Base-by-base conservation (phyloP, 2,888 invertebrate species). In the Cantharis flavilabris region DNA sequence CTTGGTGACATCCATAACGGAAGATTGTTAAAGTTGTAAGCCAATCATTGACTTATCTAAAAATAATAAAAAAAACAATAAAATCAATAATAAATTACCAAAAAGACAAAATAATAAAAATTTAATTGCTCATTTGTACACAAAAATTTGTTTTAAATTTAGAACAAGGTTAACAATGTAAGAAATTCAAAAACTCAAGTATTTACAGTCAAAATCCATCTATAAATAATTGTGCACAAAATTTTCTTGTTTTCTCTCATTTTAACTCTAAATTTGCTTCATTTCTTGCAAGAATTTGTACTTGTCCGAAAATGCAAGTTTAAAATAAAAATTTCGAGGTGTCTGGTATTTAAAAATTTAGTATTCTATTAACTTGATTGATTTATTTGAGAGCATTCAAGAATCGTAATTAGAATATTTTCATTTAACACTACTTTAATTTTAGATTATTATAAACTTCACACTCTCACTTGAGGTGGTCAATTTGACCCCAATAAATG, bases 1-100 rank as follows among this genome's bases (percentile, higher is more conserved):
- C 80, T 88, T 89, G 76, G 88, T 89, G 67, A 87, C 86, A 83
- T 91, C 90, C 91, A 91, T 91, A 62, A 76, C 80, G 72, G 20
- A 77, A 72, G 64, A 70, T 20, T 62, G 64, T 75, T 78, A 72
- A 14, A 62, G 20, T 69, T 62, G 65, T 20, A 23, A 62, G 70
- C 75, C 65, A 78, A 76, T 76, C 77, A 77, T 77, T 64, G 77
- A 75, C 75, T 77, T 71, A 69, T 71, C 73, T 73, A 73, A 73
- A 33, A 77, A 77, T 71, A 77, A 65, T 70, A 23, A 70, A 18
- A 18, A 69, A 28, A 69, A 26, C 49, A 71, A 62, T 71, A 75
- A 49, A 14, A 14, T 49, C 13, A 18, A 49, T 20, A 70, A 13
- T 49, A 49, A 49, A 49, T 49, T n/a, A 33, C 3, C 1, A 4